phyloP scores from a whole-genome alignment of 1,140 invertebrate species.

The Pissodes strobi region DNA sequence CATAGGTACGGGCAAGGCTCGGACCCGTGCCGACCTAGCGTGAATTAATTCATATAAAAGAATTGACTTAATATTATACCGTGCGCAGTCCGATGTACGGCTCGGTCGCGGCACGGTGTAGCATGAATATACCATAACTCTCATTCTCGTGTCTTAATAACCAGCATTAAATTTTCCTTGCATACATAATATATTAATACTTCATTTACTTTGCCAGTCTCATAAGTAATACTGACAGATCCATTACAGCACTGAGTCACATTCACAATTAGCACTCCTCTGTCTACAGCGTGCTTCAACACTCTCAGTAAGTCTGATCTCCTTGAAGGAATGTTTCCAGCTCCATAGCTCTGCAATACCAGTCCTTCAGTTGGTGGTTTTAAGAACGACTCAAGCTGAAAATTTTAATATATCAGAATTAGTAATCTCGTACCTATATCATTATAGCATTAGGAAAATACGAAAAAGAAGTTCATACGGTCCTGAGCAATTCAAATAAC shows the following conservation, averaged over 20 bases:
- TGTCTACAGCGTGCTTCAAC: conserved; percentile 70
- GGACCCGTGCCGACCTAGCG: no score
- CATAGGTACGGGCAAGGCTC: no score
- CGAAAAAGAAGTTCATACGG: not conserved
- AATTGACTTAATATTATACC: no score
- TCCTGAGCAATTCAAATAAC: no score
- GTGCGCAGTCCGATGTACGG: no score
- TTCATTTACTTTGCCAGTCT: conserved; percentile 72
- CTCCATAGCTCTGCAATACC: conserved; percentile 90
- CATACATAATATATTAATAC: conserved; percentile 54
- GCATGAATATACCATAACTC: no score
- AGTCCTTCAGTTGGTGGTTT: conserved; percentile 77
- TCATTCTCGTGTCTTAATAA: no score
- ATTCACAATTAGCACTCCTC: conserved; percentile 90
- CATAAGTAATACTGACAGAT: conserved; percentile 76
- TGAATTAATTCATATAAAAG: no score
- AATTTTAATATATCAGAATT: no score
- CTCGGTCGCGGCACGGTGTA: no score
- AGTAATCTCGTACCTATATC: no score
- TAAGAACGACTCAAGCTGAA: conserved; percentile 74
- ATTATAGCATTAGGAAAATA: conserved; percentile 4
- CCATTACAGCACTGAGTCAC: conserved; percentile 88
- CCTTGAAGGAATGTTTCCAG: conserved; percentile 89
- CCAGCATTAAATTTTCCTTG: no score
- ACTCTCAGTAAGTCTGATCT: conserved; percentile 80